Base-by-base conservation (phyloP, 64 coral and sea anemone genomes). In the Pachyseris speciosa region DNA sequence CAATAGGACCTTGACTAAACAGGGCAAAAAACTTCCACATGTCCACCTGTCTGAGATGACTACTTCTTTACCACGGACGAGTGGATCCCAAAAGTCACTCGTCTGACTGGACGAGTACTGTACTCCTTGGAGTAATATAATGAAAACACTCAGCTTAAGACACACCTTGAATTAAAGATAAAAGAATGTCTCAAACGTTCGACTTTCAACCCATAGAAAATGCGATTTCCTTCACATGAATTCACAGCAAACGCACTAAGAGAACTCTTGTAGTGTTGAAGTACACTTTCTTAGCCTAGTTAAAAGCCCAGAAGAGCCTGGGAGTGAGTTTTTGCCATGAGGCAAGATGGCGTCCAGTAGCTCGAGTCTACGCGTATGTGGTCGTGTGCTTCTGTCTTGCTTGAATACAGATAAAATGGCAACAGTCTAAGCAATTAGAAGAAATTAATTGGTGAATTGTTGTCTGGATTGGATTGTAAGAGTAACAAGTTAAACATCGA, bases 101-200 rank as follows among this genome's bases (percentile, higher is more conserved):
- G 32, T 68, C 65, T 34, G 28, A 68, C 65, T 68, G 65, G 32
- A 68, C 65, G 32, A 68, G 65, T 68, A 33, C 65, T 68, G 65
- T 68, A 68, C 65, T 68, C 65, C 65, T 68, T 68, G 65, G 65
- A 68, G 65, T 68, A 68, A 68, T 64, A 64, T 68, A 68, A 68
- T 68, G 65, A 68, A 68, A 37, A 68, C 65, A 68, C 32, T 68
- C 32, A 68, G 65, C 65, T 68, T 68, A 68, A 37, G 29, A 49
- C 45, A 63, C 22, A 34, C 65, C 32, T 68, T 68, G 65, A 68
- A 68, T 68, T 68, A 34, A 68, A 68, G 65, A 68, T 68, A 68
- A 68, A 68, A 68, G 30, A 68, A 68, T 68, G 65, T 68, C 65
- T 68, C 65, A 68, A 68, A 68, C 65, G 32, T 68, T 68, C 13